Evolutionary conservation across 1,140 invertebrate genomes (phyloP).

Genomic region (Drosophila novamexicana): DNA sequence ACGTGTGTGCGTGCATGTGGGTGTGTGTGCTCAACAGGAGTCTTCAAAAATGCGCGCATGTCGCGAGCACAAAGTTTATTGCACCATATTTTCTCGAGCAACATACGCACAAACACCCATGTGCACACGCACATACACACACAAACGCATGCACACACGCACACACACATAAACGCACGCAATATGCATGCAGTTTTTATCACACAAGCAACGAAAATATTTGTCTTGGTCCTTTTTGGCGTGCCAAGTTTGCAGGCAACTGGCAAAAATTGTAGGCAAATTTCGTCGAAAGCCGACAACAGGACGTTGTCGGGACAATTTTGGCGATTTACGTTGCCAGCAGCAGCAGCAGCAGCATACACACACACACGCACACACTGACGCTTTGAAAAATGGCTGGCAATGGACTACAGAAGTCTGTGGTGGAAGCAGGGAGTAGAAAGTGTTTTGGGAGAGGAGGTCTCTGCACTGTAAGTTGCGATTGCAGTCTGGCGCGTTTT

Average conservation of each 20-base stretch:
- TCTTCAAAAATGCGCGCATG: slow-evolving; percentile 71
- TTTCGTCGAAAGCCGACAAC: slow-evolving; percentile 69
- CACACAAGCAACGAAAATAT: slow-evolving; percentile 63
- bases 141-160: not conserved
- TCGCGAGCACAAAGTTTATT: slow-evolving; percentile 71
- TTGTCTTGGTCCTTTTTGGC: slow-evolving; percentile 56
- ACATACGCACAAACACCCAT: slow-evolving; percentile 37
- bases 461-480: slow-evolving; percentile 30
- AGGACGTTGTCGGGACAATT: slow-evolving; percentile 49
- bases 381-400: slow-evolving; percentile 63
- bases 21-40: slow-evolving; percentile 61
- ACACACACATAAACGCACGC: slow-evolving; percentile 1
- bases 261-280: slow-evolving; percentile 63
- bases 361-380: slow-evolving; percentile 14
- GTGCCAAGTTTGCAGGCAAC: slow-evolving; percentile 53
- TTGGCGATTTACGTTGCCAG: slow-evolving; percentile 65
- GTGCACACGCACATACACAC: slow-evolving; percentile 8
- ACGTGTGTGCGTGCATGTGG: slow-evolving; percentile 15
- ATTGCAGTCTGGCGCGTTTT: slow-evolving; percentile 36
- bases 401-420: slow-evolving; percentile 2
- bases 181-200: slow-evolving; percentile 56
- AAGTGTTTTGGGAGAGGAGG: slow-evolving; percentile 16
- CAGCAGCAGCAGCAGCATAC: slow-evolving; percentile 22
- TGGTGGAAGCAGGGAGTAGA: not conserved
- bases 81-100: slow-evolving; percentile 71